These are phyloP conservation scores for Phainopepla nitens DNA, from an alignment of 2,113 vertebrate species.

Conservation along the genomic window DNA sequence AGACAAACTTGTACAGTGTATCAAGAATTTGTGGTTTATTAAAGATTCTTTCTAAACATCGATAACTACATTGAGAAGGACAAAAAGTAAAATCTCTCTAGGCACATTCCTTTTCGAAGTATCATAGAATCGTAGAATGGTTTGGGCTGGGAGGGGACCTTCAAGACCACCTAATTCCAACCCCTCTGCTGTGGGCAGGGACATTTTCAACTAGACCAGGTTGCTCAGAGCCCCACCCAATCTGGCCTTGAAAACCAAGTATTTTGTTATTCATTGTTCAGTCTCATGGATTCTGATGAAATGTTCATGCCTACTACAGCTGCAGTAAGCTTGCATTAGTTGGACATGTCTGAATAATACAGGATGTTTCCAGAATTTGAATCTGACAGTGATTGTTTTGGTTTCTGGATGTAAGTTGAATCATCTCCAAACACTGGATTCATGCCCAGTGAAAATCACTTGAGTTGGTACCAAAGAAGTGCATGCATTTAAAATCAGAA, in stretches of 20 bases:
- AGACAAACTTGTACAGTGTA: background rate
- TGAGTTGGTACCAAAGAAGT: background rate
- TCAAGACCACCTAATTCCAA: background rate
- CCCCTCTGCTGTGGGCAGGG: background rate
- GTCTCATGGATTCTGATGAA: background rate
- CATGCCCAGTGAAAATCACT: background rate
- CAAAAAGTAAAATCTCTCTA: background rate
- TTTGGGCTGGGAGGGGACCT: background rate
- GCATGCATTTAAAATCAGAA: background rate
- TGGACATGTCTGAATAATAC: background rate
- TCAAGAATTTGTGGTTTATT: background rate
- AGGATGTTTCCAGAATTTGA: background rate
- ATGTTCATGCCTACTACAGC: background rate
- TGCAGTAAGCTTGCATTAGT: background rate
- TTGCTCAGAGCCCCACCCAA: background rate
- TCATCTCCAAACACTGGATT: background rate
- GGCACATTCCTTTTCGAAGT: background rate
- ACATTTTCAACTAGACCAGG: background rate
- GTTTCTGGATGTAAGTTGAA: background rate
- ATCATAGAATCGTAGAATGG: background rate
- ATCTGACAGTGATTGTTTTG: background rate
- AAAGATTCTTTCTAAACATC: background rate
- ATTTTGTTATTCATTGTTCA: background rate
- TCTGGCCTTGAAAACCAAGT: background rate
- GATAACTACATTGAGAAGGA: background rate